Evolutionary conservation across 2,797 vertebrate species (phyloP), one percentile per base, ranked within the genome.

Genomic region (Rhinichthys osculus): DNA sequence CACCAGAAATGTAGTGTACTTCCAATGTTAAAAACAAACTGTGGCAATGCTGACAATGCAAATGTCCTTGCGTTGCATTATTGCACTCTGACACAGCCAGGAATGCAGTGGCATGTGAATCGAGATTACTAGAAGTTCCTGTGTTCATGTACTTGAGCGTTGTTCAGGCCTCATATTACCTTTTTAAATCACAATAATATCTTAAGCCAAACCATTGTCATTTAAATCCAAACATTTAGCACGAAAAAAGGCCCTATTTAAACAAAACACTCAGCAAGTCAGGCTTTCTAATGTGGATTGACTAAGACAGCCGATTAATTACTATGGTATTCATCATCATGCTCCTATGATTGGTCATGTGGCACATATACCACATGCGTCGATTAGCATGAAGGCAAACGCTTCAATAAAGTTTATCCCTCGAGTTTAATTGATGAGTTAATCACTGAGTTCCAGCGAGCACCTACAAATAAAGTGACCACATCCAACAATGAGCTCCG

Each of bases 351-450:
- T 47, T 64, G 80, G 23, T 82, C 67, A 72, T 40, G 9, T 44
- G 80, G 80, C 67, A 64, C 13, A 74, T 73, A 82, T 14, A 82
- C 33, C 81, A 44, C 54, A 62, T 50, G 42, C 30, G 52, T 66
- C 23, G 21, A 47, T 66, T 50, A 74, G 44, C 71, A 38, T 8
- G 21, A 66, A 57, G 0, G 42, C 57, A 19, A 66, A 38, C 4
- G 10, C 62, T 40, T 77, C 17, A 54, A 30, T 78, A 78, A 77
- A 52, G 14, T 30, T 1, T 1, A 30, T 30, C 62, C 30, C 72
- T 38, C 4, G 52, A 23, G 6, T 50, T 62, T 64, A 84, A 80
- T 47, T 17, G 66, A 59, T 50, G 71, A 30, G 17, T 78, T 71
- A 87, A 77, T 78, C 72, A 40, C 33, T 35, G 13, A 42, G 17